Evolutionary conservation across 2,797 vertebrate genomes (phyloP), one percentile per base, ranked within the genome.

Genomic region (Knipowitschia caucasica): DNA sequence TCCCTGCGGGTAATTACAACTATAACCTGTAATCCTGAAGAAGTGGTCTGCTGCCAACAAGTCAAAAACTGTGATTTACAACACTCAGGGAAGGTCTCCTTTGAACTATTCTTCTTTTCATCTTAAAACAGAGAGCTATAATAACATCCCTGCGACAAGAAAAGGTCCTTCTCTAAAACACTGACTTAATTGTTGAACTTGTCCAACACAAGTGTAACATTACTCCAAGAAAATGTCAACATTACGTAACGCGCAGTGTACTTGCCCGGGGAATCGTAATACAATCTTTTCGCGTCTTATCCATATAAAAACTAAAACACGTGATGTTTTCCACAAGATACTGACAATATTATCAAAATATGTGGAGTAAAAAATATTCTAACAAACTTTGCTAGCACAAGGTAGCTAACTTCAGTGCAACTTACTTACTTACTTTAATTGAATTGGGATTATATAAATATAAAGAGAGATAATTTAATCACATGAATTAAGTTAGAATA

Each of bases 181-280:
- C 0, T 7, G 8, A 24, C 23, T 18, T 38, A 17, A 35, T 12
- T 4, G 20, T 7, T 21, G 6, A 4, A 25, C 34, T 25, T 56
- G n/a, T 39, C n/a, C 11, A 23, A 11, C 27, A 36, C 8, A n/a
- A 46, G 24, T 10, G 17, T 27, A 30, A 56, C 30, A 39, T 36
- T 60, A 50, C 42, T 52, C 15, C 26, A n/a, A 26, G 29, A 14
- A 38, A 67, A 67, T 56, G 43, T 56, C 50, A 73, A 69, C 39
- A 75, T 78, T 77, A 71, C 65, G 45, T 65, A 82, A 83, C 66
- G 57, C 3, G 24, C 12, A 20, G 35, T 17, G n/a, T 29, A 14
- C 20, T 46, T 33, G 42, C 36, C 50, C 0, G 7, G 10, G 4
- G 30, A 53, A 69, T 45, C 25, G 17, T 23, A 61, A n/a, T 29